These are phyloP conservation scores for Carpatolechia fugitivella DNA, from an alignment of 2,888 invertebrate species.

Conservation along the genomic window DNA sequence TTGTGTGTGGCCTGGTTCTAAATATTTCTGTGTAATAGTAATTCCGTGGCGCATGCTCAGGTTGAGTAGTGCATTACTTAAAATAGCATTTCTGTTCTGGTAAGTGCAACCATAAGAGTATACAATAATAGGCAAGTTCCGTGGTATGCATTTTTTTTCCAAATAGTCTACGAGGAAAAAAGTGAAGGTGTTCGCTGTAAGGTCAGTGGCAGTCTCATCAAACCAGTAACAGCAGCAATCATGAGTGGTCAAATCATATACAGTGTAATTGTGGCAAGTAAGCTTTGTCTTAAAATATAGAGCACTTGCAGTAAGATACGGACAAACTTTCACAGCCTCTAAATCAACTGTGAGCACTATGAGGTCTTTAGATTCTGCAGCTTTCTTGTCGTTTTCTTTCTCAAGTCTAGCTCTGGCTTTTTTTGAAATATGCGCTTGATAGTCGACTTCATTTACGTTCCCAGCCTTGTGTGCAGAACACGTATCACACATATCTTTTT, in stretches of 20 bases:
- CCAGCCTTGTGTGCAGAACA: slow-evolving; percentile 10
- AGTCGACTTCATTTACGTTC: slow-evolving; percentile 13
- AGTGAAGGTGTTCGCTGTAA: slow-evolving; percentile 28
- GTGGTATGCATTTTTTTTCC: slow-evolving; percentile 16
- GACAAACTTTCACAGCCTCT: slow-evolving; percentile 14
- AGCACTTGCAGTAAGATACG: slow-evolving; percentile 18
- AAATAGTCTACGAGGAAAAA: slow-evolving; percentile 28
- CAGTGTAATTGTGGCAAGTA: slow-evolving; percentile 29
- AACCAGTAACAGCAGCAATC: slow-evolving; percentile 31
- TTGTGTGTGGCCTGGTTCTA: slow-evolving; percentile 34
- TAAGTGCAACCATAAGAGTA: slow-evolving; percentile 35
- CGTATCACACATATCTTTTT: slow-evolving; percentile 25
- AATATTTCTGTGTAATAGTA: slow-evolving; percentile 29
- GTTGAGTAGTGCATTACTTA: slow-evolving; percentile 30
- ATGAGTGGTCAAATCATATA: slow-evolving; percentile 22
- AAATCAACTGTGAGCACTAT: slow-evolving; percentile 3
- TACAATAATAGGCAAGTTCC: slow-evolving; percentile 19
- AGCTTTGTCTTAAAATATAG: slow-evolving; percentile 30
- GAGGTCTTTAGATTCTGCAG: neutral
- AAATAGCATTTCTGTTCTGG: slow-evolving; percentile 31
- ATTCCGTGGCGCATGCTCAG: slow-evolving; percentile 24
- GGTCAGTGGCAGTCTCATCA: slow-evolving; percentile 24
- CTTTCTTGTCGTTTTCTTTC: slow-evolving; percentile 16
- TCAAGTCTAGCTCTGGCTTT: slow-evolving; percentile 18
- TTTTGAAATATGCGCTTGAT: slow-evolving; percentile 13